phyloP scores from a whole-genome alignment of 1,140 invertebrate species.

The Cotesia typhae region DNA sequence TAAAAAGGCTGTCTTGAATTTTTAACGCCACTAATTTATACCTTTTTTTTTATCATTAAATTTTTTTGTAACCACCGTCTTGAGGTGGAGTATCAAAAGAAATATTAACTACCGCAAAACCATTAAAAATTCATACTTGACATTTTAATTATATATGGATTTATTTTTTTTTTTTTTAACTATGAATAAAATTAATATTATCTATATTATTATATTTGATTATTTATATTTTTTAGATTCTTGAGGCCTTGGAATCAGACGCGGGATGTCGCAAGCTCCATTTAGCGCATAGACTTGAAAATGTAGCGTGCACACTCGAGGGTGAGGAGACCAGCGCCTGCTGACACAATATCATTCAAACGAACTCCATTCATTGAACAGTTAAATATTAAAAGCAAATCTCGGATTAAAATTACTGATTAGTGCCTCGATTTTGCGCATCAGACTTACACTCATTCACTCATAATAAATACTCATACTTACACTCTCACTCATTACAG shows the following conservation, averaged over 20 bases:
- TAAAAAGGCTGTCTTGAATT: too few relatives aligned
- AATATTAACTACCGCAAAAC: too few relatives aligned
- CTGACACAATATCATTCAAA: constrained; percentile 55
- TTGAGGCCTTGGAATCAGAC: constrained; percentile 84
- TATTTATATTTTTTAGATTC: constrained; percentile 68
- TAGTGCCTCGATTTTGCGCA: constrained; percentile 62
- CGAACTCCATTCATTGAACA: constrained; percentile 35
- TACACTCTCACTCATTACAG: constrained; percentile 14
- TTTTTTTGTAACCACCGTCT: constrained; percentile 4
- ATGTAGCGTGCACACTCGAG: constrained; percentile 88
- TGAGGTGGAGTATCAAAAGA: neutral
- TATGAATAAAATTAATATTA: too few relatives aligned
- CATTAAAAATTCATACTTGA: too few relatives aligned
- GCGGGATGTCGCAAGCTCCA: constrained; percentile 85
- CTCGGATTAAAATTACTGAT: constrained; percentile 46
- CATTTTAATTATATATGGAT: neutral
- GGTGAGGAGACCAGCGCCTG: constrained; percentile 73
- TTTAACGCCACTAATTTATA: neutral
- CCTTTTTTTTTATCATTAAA: neutral
- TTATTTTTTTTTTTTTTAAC: too few relatives aligned
- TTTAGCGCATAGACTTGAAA: constrained; percentile 87
- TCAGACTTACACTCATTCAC: constrained; percentile 36
- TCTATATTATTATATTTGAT: neutral
- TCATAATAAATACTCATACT: neutral
- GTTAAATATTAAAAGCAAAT: constrained; percentile 19